phyloP scores from a whole-genome alignment of 2,888 invertebrate genomes.

The Glomeris marginata region DNA sequence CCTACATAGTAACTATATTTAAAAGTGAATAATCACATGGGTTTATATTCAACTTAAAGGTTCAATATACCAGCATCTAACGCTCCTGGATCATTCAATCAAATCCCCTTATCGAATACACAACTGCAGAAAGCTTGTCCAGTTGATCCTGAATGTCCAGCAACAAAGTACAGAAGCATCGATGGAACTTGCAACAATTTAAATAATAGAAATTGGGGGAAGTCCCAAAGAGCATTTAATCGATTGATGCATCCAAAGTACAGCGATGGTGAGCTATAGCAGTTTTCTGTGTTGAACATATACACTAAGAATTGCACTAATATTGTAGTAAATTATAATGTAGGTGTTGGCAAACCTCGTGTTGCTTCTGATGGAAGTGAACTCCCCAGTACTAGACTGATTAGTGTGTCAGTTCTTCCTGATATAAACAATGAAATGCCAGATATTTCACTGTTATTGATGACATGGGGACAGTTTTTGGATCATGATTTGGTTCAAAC shows the following conservation, averaged over 20 bases:
- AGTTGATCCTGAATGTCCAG: constrained; percentile 19
- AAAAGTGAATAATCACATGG: too few relatives aligned
- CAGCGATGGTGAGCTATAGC: constrained; percentile 27
- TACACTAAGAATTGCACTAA: too few relatives aligned
- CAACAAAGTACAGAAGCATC: constrained; percentile 26
- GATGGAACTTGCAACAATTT: constrained; percentile 33
- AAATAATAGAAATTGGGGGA: constrained; percentile 29
- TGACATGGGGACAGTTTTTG: constrained; percentile 22
- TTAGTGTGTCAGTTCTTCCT: constrained; percentile 24
- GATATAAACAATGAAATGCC: constrained; percentile 18
- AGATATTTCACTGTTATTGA: constrained; percentile 11
- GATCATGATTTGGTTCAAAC: constrained; percentile 22
- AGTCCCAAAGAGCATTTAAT: constrained; percentile 29
- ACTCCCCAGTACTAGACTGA: constrained; percentile 25
- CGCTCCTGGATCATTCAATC: too few relatives aligned
- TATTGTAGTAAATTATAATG: too few relatives aligned
- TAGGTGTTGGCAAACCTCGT: constrained; percentile 45
- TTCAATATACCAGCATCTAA: too few relatives aligned
- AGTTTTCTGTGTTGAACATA: neutral
- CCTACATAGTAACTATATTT: too few relatives aligned
- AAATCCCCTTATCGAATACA: too few relatives aligned
- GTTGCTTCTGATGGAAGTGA: constrained; percentile 37
- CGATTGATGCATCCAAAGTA: constrained; percentile 32
- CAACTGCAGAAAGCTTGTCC: constrained; percentile 26
- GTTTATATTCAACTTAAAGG: too few relatives aligned